phyloP scores from a whole-genome alignment of 2,113 vertebrate species.

The Entomyzon cyanotis region DNA sequence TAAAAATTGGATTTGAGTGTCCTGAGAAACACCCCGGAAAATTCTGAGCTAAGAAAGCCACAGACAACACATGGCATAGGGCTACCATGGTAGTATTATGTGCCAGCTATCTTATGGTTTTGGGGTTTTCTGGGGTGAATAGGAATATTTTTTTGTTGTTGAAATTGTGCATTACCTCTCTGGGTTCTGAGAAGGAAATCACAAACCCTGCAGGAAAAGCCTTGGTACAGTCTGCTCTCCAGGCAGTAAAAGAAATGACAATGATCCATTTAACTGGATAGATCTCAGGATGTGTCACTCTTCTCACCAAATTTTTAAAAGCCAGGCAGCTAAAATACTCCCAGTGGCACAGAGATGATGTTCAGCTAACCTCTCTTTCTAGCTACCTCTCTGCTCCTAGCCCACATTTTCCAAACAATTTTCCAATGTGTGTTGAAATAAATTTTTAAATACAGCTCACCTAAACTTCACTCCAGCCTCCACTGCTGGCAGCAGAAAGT shows the following conservation, averaged over 20 bases:
- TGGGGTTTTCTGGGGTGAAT: rapidly evolving
- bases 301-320: neutral
- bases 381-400: neutral
- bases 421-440: neutral
- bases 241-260: neutral
- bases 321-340: neutral
- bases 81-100: neutral
- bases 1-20: neutral
- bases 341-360: neutral
- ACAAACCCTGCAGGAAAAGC: neutral
- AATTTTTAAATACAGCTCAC: neutral
- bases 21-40: neutral
- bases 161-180: neutral
- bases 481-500: neutral
- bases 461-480: neutral
- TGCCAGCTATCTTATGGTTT: neutral
- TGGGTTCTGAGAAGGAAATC: neutral
- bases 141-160: neutral
- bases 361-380: neutral
- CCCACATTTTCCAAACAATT: neutral
- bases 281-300: neutral
- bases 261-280: neutral
- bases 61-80: neutral
- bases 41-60: neutral
- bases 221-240: neutral